Conservation (phyloP, 2,888 invertebrate genomes). For the Drosophila algonquin region DNA sequence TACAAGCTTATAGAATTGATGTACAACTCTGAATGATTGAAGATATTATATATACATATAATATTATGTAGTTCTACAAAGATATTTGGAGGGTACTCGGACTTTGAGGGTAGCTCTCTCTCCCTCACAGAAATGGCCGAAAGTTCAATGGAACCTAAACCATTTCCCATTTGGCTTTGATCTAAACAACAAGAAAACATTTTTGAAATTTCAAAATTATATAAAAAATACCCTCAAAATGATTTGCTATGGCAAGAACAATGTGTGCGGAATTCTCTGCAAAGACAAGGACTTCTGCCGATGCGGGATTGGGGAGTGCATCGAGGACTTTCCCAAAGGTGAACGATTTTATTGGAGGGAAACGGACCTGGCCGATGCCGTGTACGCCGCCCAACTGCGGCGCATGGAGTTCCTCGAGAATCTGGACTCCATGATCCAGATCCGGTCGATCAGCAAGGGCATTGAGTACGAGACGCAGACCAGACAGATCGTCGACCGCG, state of each 20-base stretch:
- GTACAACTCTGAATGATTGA: too few species aligned
- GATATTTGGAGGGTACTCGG: too few species aligned
- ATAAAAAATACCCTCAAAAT: neutral
- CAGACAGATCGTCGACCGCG: conserved; percentile 39
- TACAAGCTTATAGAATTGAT: too few species aligned
- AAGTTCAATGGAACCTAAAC: neutral
- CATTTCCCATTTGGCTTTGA: neutral
- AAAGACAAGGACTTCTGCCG: conserved; percentile 23
- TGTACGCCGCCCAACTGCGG: neutral
- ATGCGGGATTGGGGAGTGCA: conserved; percentile 45
- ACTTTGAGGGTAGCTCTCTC: too few species aligned
- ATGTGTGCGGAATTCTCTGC: neutral
- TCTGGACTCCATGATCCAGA: conserved; percentile 23
- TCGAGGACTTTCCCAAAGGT: conserved; percentile 32
- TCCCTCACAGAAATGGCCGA: too few species aligned
- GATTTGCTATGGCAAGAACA: neutral
- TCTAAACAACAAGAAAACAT: neutral
- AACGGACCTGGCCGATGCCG: neutral
- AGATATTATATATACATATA: too few species aligned
- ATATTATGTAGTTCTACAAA: too few species aligned
- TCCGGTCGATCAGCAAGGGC: conserved; percentile 30
- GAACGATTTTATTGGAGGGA: conserved; percentile 18
- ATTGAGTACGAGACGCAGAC: neutral
- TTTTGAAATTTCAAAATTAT: neutral
- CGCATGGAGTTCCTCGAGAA: conserved; percentile 1